Evolutionary conservation across 2,888 invertebrate species (phyloP).

Genomic region (Eupithecia insigniata): DNA sequence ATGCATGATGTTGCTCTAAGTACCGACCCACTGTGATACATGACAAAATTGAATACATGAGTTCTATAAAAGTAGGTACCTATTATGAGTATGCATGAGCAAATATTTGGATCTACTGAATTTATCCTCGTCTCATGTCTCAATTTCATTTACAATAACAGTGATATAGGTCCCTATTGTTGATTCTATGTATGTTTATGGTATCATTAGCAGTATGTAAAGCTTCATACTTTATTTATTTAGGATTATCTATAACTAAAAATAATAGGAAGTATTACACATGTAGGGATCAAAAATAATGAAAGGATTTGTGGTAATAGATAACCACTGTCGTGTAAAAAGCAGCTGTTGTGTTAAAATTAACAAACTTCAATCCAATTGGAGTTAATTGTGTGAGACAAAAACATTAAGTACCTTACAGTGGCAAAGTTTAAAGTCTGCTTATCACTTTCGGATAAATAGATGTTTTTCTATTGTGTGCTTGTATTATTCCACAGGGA

Average conservation of each 20-base stretch:
- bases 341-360: not conserved
- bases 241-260: not conserved
- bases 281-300: not conserved
- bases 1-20: not conserved
- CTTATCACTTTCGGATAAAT: not conserved
- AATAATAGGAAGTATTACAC: not conserved
- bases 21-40: not conserved
- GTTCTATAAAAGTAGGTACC: no score
- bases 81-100: not conserved
- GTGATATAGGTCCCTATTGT: not conserved
- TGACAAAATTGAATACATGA: not conserved
- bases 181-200: not conserved
- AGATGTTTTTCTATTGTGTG: not conserved
- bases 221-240: not conserved
- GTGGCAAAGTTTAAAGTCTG: not conserved
- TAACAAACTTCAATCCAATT: not conserved
- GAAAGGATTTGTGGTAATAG: not conserved
- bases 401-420: not conserved
- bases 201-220: not conserved
- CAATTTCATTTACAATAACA: not conserved
- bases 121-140: not conserved
- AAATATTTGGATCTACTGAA: not conserved
- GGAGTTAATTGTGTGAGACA: no score
- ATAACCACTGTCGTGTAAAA: not conserved
- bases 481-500: not conserved